These are phyloP conservation scores for Calliphora vomitoria DNA, from an alignment of 2,888 invertebrate genomes.

Conservation along the genomic window DNA sequence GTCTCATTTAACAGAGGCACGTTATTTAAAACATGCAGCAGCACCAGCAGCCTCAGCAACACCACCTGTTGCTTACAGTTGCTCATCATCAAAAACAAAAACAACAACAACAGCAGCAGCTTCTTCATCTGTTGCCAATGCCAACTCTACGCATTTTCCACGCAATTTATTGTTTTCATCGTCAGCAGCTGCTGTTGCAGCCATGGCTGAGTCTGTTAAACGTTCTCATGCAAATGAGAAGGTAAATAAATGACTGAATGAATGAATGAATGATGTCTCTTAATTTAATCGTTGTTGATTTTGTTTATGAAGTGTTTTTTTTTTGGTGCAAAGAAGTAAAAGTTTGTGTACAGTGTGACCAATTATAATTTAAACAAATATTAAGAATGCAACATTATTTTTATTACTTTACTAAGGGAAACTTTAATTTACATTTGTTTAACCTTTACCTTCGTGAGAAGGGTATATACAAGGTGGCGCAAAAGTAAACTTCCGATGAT, in stretches of 20 bases:
- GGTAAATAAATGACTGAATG: constrained; percentile 69
- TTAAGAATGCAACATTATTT: not conserved
- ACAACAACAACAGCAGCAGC: constrained; percentile 25
- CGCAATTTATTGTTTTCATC: constrained; percentile 86
- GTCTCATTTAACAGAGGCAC: constrained; percentile 47
- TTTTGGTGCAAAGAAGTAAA: not conserved
- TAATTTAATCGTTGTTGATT: constrained; percentile 3
- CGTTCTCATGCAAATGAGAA: constrained; percentile 74
- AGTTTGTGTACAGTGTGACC: not conserved
- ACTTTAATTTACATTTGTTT: too few species aligned
- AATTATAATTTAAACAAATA: not conserved
- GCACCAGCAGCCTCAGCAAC: constrained; percentile 34
- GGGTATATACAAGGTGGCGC: too few species aligned
- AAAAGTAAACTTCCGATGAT: too few species aligned
- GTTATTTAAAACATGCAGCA: constrained; percentile 48
- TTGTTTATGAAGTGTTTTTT: not conserved
- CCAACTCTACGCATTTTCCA: constrained; percentile 77
- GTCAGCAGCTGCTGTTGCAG: constrained; percentile 78
- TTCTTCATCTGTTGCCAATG: not conserved
- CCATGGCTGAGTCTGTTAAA: constrained; percentile 77
- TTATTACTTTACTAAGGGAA: too few species aligned
- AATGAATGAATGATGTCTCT: constrained; percentile 65
- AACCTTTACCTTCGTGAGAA: too few species aligned
- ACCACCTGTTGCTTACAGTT: constrained; percentile 40
- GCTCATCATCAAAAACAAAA: not conserved